These are phyloP conservation scores for Metaphire vulgaris DNA, from an alignment of 1,140 invertebrate genomes.

Conservation along the genomic window DNA sequence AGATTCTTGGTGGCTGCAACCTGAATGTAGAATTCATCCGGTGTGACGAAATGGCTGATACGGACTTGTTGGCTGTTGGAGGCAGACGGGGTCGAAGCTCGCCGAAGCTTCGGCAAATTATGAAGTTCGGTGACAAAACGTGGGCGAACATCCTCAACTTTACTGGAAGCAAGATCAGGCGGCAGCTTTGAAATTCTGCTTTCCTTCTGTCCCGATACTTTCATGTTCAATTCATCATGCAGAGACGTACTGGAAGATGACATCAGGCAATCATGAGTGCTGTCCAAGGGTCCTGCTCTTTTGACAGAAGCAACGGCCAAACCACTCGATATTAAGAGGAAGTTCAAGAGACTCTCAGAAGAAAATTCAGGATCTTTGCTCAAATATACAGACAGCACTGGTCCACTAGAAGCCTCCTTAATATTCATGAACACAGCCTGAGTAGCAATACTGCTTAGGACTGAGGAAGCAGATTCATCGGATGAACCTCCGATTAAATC, in stretches of 20 bases:
- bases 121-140: too few relatives aligned
- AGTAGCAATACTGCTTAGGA: not conserved
- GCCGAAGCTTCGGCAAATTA: too few relatives aligned
- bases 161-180: too few relatives aligned
- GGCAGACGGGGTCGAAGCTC: too few relatives aligned
- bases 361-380: not conserved
- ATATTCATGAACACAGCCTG: not conserved
- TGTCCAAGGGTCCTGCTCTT: too few relatives aligned
- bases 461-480: not conserved
- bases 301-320: not conserved
- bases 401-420: not conserved
- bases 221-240: too few relatives aligned
- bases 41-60: not conserved
- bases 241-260: too few relatives aligned
- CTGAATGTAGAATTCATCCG: not conserved
- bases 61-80: not conserved
- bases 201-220: too few relatives aligned
- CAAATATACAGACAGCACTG: not conserved
- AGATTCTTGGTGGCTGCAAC: not conserved
- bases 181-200: too few relatives aligned
- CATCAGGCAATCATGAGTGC: too few relatives aligned
- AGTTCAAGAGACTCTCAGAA: not conserved
- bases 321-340: not conserved
- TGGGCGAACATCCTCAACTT: too few relatives aligned
- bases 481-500: not conserved